Conservation (phyloP, 2,888 invertebrate species). For the Leptinotarsa peninsularis region DNA sequence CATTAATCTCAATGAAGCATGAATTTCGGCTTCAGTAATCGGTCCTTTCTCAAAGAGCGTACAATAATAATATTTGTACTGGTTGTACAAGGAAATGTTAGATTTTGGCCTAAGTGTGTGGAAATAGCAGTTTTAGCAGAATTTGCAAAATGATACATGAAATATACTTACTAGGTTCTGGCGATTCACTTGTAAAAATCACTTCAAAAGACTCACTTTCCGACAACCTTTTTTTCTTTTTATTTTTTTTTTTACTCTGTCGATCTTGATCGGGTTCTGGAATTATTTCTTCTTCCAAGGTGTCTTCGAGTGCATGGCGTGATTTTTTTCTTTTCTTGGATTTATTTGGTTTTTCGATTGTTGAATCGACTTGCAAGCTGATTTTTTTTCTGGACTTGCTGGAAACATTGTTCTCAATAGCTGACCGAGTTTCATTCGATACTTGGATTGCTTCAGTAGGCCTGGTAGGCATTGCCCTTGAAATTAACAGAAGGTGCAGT, state of each 20-base stretch:
- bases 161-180: not conserved
- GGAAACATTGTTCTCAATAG: not conserved
- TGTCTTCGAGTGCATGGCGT: not conserved
- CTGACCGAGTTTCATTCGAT: not conserved
- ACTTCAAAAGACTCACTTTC: too few relatives aligned
- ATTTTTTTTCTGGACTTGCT: not conserved
- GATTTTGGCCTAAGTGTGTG: too few relatives aligned
- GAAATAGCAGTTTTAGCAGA: too few relatives aligned
- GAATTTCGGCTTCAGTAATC: too few relatives aligned
- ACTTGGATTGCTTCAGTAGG: not conserved
- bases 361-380: not conserved
- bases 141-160: not conserved
- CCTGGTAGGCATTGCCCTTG: not conserved
- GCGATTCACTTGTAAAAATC: too few relatives aligned
- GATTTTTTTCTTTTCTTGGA: constrained; percentile 30
- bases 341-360: not conserved
- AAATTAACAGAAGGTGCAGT: not conserved
- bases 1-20: too few relatives aligned
- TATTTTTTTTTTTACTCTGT: constrained; percentile 25
- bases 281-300: constrained; percentile 1
- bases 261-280: not conserved
- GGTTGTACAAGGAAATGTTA: too few relatives aligned
- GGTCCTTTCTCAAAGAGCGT: too few relatives aligned
- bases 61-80: too few relatives aligned
- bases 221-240: constrained; percentile 15